These are phyloP conservation scores for Ptilorrhoa leucosticta DNA, from an alignment of 2,113 vertebrate species.

Conservation along the genomic window DNA sequence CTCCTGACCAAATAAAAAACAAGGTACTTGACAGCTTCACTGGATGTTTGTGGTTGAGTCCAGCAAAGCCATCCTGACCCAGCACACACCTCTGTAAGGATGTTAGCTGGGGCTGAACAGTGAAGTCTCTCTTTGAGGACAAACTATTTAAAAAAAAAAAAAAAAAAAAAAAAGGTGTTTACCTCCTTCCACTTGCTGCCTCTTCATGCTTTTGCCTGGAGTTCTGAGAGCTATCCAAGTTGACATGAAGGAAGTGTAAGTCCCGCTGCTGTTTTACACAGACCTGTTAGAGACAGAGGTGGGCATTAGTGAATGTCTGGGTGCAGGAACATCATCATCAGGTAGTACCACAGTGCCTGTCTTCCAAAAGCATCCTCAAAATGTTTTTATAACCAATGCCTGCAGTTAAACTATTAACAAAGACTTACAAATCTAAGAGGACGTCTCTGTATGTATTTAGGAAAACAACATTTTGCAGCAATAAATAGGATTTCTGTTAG, in stretches of 20 bases:
- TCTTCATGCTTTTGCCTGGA: conserved; percentile 53
- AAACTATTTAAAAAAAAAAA: background rate
- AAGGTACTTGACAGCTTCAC: background rate
- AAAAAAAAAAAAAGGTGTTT: background rate
- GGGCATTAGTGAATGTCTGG: background rate
- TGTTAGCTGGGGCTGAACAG: background rate
- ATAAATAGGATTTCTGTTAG: background rate
- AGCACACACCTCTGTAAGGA: background rate
- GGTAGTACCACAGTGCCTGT: background rate
- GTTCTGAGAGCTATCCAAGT: conserved; percentile 76
- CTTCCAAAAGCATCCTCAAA: background rate
- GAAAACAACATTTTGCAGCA: background rate
- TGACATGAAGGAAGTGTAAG: conserved; percentile 81
- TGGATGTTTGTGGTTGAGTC: background rate
- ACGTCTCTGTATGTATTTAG: background rate
- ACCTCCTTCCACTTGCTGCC: conserved; percentile 67
- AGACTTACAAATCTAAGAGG: background rate
- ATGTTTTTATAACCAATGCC: background rate
- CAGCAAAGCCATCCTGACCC: background rate
- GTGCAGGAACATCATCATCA: background rate
- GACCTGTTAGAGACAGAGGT: conserved; percentile 72
- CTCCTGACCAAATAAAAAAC: background rate
- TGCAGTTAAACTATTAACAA: background rate
- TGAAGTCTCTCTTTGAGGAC: background rate
- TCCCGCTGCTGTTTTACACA: conserved; percentile 84